Conservation (phyloP, 2,113 vertebrate genomes). For the Eudyptes chrysolophus region DNA sequence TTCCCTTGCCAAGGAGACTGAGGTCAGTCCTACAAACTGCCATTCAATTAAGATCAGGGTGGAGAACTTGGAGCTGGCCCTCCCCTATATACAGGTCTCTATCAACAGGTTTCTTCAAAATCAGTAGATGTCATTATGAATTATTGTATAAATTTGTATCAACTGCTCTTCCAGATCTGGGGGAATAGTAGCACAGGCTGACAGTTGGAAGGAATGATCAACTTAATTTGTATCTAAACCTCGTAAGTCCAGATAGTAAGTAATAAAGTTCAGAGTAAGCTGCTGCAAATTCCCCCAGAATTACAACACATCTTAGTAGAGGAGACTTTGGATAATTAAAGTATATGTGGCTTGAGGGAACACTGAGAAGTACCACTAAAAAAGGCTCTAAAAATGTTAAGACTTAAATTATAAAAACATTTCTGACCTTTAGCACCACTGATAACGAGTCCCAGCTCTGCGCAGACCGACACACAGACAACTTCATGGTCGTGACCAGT, state of each 20-base stretch:
- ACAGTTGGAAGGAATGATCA: neutral
- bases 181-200: neutral
- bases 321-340: neutral
- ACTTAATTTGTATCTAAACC: neutral
- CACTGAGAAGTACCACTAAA: neutral
- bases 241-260: neutral
- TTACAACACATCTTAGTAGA: neutral
- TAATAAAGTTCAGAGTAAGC: neutral
- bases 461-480: conserved; percentile 95
- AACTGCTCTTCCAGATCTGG: neutral
- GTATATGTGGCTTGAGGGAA: neutral
- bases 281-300: neutral
- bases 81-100: neutral
- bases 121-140: neutral
- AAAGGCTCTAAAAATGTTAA: neutral
- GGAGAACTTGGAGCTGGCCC: neutral
- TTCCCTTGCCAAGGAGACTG: neutral
- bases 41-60: neutral
- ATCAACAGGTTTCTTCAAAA: neutral
- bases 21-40: neutral
- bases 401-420: neutral
- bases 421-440: conserved; percentile 97
- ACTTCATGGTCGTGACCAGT: conserved; percentile 98
- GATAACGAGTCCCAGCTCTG: conserved; percentile 97
- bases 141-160: neutral